Percentiles rank a stretch among this genome's conserved stretches.
phyloP scores from a whole-genome alignment of 2,797 vertebrate species.

The Manis crassicaudata region DNA sequence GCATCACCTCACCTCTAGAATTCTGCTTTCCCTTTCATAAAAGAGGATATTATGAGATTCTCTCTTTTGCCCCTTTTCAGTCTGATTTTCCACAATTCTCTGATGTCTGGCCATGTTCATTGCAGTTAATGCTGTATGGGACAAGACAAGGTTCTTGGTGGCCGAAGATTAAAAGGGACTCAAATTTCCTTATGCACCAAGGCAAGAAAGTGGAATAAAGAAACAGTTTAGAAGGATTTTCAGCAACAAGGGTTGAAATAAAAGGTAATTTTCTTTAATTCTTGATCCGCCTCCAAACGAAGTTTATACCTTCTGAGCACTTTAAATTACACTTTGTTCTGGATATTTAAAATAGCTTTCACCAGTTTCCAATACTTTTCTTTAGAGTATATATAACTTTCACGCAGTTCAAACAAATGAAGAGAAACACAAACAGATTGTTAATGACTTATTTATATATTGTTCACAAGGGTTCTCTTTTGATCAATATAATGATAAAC shows the following conservation, averaged over 20 bases:
- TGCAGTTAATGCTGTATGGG: neutral
- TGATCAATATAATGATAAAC: slow-evolving; percentile 10
- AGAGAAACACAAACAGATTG: slow-evolving; percentile 6
- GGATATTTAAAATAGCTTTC: slow-evolving; percentile 48
- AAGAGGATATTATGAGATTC: neutral
- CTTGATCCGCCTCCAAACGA: slow-evolving; percentile 4
- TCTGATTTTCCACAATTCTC: neutral
- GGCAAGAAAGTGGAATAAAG: neutral
- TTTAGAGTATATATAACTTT: neutral
- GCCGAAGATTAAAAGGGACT: neutral
- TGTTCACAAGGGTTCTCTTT: slow-evolving; percentile 1
- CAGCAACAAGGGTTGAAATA: neutral
- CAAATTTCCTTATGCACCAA: neutral
- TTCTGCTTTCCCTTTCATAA: neutral
- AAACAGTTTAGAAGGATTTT: neutral
- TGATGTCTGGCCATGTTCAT: neutral
- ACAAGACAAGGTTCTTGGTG: neutral
- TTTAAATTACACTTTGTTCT: slow-evolving; percentile 17
- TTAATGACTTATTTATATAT: slow-evolving; percentile 11
- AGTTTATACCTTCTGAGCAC: neutral
- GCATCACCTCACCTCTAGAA: neutral
- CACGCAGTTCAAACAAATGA: neutral
- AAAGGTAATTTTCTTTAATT: neutral
- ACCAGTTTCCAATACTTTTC: slow-evolving; percentile 1
- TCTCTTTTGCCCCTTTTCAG: neutral